Base-by-base conservation (phyloP, 2,888 invertebrate species). In the Amiota communis region DNA sequence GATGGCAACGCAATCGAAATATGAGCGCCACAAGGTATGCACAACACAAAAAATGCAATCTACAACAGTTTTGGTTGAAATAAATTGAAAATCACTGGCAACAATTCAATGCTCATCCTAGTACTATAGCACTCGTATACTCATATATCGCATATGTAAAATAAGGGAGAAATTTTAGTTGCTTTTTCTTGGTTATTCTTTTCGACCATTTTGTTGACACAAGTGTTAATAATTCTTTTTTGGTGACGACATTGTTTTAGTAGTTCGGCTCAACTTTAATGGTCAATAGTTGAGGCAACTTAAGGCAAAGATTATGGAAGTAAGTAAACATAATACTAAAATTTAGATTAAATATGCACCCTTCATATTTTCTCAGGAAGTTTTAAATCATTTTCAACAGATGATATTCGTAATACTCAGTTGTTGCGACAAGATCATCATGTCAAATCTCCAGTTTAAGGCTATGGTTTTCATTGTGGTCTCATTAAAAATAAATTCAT, bases 71-170 rank as follows among this genome's bases (percentile, higher is more conserved):
- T 20, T 20, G 8, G 51, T 53, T n/a, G 74, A 81, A 80, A 81
- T 81, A 82, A 82, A 84, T 82, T 77, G 77, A 81, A 82, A 77
- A 70, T 53, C 65, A 70, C 15, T 74, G 75, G 46, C 17, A 71
- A 68, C 67, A 71, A 73, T 59, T 57, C 59, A 23, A 51, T 68
- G 51, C 53, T 51, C 48, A 20, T 63, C 11, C 13, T 13, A 11
- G 46, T 36, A 36, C 12, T n/a, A 23, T 23, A 23, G n/a, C n/a
- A 46, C 20, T 20, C 17, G 23, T 10, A 20, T 23, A 20, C 8
- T 13, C 59, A 59, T 23, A 59, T 10, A 1, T 4, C 1, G 1
- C 53, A 3, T 13, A 56, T 56, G 11, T 3, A 23, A n/a, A n/a
- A n/a, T n/a, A n/a, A 23, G 20, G 8, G 17, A 8, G 15, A 9